A percentile compares a stretch with the other conserved stretches of the same genome.
Conservation (phyloP, 2,888 invertebrate species). For the Noctua janthina region DNA sequence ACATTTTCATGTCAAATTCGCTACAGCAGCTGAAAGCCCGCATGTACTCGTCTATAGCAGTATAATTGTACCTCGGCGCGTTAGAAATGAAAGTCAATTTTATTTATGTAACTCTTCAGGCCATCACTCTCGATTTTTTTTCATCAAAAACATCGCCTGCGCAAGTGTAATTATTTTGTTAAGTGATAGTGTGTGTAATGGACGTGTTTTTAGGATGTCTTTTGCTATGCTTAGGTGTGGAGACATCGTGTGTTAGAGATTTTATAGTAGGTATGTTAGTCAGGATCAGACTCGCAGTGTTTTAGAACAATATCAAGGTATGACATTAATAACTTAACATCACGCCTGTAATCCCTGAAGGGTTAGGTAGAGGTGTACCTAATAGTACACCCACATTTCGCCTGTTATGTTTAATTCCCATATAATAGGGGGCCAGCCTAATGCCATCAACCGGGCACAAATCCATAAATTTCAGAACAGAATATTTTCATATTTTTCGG, state of each 20-base stretch:
- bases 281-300: not conserved
- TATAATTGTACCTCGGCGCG: conserved; percentile 54
- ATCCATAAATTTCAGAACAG: no score
- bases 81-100: conserved; percentile 71
- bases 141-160: conserved; percentile 45
- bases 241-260: not conserved
- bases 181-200: conserved; percentile 5
- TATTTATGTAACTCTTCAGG: conserved; percentile 70
- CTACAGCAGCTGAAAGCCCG: conserved; percentile 50
- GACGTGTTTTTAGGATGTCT: not conserved
- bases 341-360: no score
- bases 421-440: no score
- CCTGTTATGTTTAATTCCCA: no score
- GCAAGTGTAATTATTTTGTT: conserved; percentile 36
- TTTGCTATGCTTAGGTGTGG: not conserved
- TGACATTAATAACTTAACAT: not conserved
- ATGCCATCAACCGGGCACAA: no score
- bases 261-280: not conserved
- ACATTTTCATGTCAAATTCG: conserved; percentile 56
- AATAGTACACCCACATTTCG: no score
- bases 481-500: no score
- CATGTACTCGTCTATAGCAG: conserved; percentile 32
- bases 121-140: conserved; percentile 70
- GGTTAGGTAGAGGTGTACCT: no score
- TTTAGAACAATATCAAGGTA: not conserved